Base-by-base conservation (phyloP, 2,888 invertebrate species). In the Globia sparganii region DNA sequence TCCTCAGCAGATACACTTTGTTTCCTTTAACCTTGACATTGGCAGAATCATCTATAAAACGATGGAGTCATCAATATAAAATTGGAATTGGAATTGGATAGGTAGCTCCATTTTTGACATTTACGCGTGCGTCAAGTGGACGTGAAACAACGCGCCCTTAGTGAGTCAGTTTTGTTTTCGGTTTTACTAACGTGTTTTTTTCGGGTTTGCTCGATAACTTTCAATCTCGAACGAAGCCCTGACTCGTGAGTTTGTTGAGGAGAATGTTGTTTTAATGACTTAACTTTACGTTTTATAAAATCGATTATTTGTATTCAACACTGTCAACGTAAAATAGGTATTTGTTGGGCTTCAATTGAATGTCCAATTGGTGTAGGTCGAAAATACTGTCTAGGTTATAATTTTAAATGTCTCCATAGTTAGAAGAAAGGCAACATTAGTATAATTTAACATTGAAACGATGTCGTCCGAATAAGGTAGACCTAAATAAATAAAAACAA, bases 251-350 rank as follows among this genome's bases (percentile, higher is more conserved):
- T 21, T 21, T 13, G 4, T 31, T 67, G 15, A 25, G 1, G 25
- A 53, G 53, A 25, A 53, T 25, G 43, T 43, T 40, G 13, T 40
- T 28, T 11, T 65, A 65, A 37, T 40, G 40, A n/a, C n/a, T 11
- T 28, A 43, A 28, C 28, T 13, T 43, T 25, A 68, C 18, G 18
- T 66, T 34, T 34, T 34, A 31, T 65, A 15, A 31, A 43, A 18
- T 78, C n/a, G 21, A 79, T 70, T 43, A 79, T 70, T 58, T 46
- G 25, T 28, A 31, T 56, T 9, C 15, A 34, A 53, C 49, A 25
- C 25, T 53, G 72, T 40, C 21, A 28, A 40, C 40, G 6, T 15
- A n/a, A 72, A 58, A 61, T 9, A 61, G 37, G n/a, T n/a, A n/a
- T n/a, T 56, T 49, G 25, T 77, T 28, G 37, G 49, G 31, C 58